Conservation (phyloP, 2,113 vertebrate genomes). For the Aplodontia rufa region DNA sequence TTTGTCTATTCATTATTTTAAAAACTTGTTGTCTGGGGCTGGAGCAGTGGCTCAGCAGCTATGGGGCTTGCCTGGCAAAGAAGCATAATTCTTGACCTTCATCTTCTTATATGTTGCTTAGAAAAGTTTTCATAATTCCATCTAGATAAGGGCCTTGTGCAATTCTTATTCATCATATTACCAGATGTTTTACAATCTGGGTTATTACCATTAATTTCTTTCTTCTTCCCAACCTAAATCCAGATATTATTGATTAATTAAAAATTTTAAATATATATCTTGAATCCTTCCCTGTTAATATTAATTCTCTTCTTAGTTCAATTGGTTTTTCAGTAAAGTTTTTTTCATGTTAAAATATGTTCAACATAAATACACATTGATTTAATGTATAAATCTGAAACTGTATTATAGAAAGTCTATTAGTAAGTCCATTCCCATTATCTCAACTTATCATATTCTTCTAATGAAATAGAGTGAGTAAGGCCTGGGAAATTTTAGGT, state of each 20-base stretch:
- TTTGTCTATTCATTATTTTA: no score
- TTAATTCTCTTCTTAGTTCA: conserved; percentile 7
- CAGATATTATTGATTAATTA: neutral
- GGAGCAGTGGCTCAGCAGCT: no score
- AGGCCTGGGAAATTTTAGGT: neutral
- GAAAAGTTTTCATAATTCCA: neutral
- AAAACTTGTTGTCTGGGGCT: no score
- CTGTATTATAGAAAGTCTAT: conserved; percentile 20
- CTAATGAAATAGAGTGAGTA: neutral
- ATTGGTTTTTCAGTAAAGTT: neutral
- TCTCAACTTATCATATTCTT: conserved; percentile 9
- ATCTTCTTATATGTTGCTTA: conserved; percentile 6
- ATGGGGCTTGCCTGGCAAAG: no score
- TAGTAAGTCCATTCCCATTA: neutral
- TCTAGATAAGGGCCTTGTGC: neutral
- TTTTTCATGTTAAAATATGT: neutral
- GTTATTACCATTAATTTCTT: conserved; percentile 24
- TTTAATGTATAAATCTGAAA: conserved; percentile 9
- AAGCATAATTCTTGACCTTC: neutral
- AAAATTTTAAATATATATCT: conserved; percentile 8
- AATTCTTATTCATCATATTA: neutral
- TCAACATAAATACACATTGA: neutral
- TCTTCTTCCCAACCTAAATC: neutral
- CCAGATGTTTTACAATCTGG: neutral
- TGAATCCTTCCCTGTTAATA: neutral